Percentiles rank a stretch among this genome's conserved stretches.
These are phyloP conservation scores for Rhinichthys klamathensis DNA, from an alignment of 2,113 vertebrate genomes.

Conservation along the genomic window DNA sequence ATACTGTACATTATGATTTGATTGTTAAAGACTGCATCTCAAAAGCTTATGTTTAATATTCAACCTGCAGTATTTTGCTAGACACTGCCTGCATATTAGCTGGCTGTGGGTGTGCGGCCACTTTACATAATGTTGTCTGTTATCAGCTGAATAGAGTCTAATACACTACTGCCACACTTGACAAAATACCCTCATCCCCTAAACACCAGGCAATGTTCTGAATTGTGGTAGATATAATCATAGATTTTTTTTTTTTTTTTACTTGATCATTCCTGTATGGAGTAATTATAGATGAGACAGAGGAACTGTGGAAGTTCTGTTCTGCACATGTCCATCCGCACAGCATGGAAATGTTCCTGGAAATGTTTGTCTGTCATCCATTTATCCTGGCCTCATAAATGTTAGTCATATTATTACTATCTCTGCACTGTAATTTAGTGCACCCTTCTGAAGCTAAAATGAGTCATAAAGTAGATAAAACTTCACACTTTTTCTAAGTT, in stretches of 20 bases:
- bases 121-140: conserved; percentile 9
- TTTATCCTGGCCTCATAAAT: conserved; percentile 42
- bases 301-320: conserved; percentile 24
- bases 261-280: conserved; percentile 16
- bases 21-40: not conserved
- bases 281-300: conserved; percentile 31
- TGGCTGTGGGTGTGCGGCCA: not conserved
- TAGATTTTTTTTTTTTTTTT: not conserved
- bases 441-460: conserved; percentile 36
- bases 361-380: conserved; percentile 55
- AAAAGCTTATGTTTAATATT: not conserved
- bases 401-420: conserved; percentile 51
- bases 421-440: conserved; percentile 58
- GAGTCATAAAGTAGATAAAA: conserved; percentile 36
- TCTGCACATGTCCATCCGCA: conserved; percentile 43
- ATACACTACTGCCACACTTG: not conserved
- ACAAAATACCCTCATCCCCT: not conserved
- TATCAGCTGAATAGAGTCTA: not conserved
- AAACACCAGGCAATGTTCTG: not conserved
- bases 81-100: not conserved
- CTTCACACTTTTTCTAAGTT: not conserved
- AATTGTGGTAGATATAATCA: not conserved
- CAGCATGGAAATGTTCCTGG: conserved; percentile 51
- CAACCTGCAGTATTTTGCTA: not conserved
- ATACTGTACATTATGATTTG: conserved; percentile 6